Evolutionary conservation across 2,797 vertebrate species (phyloP).

Genomic region (Sternotherus odoratus): DNA sequence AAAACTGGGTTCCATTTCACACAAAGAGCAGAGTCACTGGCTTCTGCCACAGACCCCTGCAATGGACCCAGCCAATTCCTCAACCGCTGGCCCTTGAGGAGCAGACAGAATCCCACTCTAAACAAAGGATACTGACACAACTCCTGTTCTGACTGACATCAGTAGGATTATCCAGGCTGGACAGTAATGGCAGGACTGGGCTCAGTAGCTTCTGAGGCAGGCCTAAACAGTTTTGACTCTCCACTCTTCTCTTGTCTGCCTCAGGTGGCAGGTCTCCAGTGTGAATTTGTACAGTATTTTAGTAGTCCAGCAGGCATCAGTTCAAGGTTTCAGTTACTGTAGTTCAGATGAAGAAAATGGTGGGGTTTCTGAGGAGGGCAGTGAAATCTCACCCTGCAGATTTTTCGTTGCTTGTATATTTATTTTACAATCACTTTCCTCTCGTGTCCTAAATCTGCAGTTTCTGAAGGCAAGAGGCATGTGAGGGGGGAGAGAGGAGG

Average conservation of each 20-base stretch:
- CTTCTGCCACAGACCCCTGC: rapidly evolving
- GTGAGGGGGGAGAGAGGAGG: neutral
- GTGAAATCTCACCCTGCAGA: neutral
- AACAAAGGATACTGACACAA: slow-evolving; percentile 12
- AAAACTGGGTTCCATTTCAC: neutral
- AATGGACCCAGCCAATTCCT: neutral
- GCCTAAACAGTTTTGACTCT: neutral
- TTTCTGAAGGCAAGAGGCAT: neutral
- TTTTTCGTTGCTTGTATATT: neutral
- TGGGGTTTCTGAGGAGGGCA: neutral
- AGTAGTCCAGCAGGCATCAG: neutral
- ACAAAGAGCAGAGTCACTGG: rapidly evolving
- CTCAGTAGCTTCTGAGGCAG: rapidly evolving
- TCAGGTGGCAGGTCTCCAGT: neutral
- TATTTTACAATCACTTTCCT: neutral
- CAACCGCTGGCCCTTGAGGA: neutral
- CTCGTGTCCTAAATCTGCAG: neutral
- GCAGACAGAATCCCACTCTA: rapidly evolving
- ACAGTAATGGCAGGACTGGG: slow-evolving; percentile 38
- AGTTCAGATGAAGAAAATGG: neutral
- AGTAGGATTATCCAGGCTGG: neutral
- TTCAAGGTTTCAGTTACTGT: neutral
- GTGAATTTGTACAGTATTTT: rapidly evolving
- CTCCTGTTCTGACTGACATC: neutral
- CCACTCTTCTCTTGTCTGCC: neutral